Evolutionary conservation across 2,113 vertebrate genomes (phyloP).

Genomic region (Phrynosoma blainvillii): DNA sequence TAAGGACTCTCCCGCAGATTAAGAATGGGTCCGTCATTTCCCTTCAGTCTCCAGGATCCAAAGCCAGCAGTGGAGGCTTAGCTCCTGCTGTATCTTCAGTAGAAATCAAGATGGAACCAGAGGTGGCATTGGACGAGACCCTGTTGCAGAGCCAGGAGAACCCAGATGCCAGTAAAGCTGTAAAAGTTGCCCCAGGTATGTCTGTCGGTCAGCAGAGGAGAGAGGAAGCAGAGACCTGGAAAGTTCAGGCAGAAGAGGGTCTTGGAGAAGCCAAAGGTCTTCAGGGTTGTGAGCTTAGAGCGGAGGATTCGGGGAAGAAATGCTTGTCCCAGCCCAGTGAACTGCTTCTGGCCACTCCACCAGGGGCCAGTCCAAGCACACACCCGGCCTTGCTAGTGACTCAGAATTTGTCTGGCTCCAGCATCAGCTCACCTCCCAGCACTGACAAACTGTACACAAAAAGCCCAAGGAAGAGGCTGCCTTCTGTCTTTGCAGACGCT

Average conservation of each 20-base stretch:
- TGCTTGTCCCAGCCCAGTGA: slow-evolving; percentile 75
- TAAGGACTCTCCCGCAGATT: slow-evolving; percentile 75
- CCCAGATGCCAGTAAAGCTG: slow-evolving; percentile 61
- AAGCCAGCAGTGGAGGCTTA: slow-evolving; percentile 54
- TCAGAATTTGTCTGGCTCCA: slow-evolving; percentile 75
- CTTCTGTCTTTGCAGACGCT: slow-evolving; percentile 81
- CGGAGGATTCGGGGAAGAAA: slow-evolving; percentile 80
- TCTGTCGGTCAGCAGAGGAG: slow-evolving; percentile 69
- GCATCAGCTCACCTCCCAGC: slow-evolving; percentile 74
- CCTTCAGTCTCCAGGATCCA: slow-evolving; percentile 82
- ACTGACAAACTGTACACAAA: slow-evolving; percentile 83
- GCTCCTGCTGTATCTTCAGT: slow-evolving; percentile 65
- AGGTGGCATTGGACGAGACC: slow-evolving; percentile 82
- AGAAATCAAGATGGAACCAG: slow-evolving; percentile 89
- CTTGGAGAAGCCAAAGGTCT: slow-evolving; percentile 78
- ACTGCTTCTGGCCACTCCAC: slow-evolving; percentile 72
- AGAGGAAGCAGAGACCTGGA: slow-evolving; percentile 72
- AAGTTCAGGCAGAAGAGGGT: slow-evolving; percentile 84
- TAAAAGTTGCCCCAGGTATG: slow-evolving; percentile 65
- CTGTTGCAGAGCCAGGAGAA: slow-evolving; percentile 75
- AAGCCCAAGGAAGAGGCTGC: slow-evolving; percentile 89
- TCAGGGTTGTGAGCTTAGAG: slow-evolving; percentile 74
- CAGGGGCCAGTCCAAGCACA: slow-evolving; percentile 82
- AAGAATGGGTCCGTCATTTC: slow-evolving; percentile 86
- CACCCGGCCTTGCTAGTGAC: slow-evolving; percentile 64